Conservation (phyloP, 1,140 invertebrate species). For the Drosophila albomicans region DNA sequence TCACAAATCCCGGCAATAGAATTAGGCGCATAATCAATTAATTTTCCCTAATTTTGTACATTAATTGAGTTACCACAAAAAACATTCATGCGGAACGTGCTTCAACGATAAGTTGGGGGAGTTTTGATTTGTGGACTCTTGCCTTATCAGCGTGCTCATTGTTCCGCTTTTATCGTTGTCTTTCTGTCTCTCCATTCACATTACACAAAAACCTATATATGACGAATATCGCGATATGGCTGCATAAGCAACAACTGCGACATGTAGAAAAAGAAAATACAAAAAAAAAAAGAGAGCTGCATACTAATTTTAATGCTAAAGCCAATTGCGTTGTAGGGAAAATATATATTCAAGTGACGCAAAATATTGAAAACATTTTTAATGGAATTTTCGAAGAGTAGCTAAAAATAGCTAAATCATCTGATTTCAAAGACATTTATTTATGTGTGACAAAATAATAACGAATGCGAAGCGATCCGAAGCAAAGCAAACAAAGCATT, state of each 20-base stretch:
- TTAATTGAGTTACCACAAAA: slow-evolving; percentile 11
- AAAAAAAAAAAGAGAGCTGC: background rate
- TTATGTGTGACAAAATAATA: slow-evolving; percentile 27
- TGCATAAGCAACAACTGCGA: slow-evolving; percentile 8
- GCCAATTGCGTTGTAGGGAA: slow-evolving; percentile 21
- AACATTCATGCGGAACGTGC: background rate
- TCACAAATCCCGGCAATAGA: slow-evolving; percentile 11
- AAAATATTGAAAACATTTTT: slow-evolving; percentile 39
- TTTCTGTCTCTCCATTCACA: background rate
- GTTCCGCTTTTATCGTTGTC: slow-evolving; percentile 2
- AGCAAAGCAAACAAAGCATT: slow-evolving; percentile 22
- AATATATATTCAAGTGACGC: slow-evolving; percentile 27
- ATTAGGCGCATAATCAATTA: slow-evolving; percentile 23
- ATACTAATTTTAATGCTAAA: background rate
- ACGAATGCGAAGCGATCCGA: slow-evolving; percentile 13
- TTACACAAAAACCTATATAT: slow-evolving; percentile 17
- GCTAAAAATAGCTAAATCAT: slow-evolving; percentile 35
- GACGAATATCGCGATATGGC: background rate
- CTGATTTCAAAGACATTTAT: slow-evolving; percentile 42
- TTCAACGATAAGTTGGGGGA: background rate
- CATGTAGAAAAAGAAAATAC: background rate
- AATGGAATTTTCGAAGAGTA: slow-evolving; percentile 27
- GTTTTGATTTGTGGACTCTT: background rate
- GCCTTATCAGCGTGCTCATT: slow-evolving; percentile 27
- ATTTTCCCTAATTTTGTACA: slow-evolving; percentile 13